These are phyloP conservation scores for Horisme vitalbata DNA, from an alignment of 2,888 invertebrate genomes.

Conservation along the genomic window DNA sequence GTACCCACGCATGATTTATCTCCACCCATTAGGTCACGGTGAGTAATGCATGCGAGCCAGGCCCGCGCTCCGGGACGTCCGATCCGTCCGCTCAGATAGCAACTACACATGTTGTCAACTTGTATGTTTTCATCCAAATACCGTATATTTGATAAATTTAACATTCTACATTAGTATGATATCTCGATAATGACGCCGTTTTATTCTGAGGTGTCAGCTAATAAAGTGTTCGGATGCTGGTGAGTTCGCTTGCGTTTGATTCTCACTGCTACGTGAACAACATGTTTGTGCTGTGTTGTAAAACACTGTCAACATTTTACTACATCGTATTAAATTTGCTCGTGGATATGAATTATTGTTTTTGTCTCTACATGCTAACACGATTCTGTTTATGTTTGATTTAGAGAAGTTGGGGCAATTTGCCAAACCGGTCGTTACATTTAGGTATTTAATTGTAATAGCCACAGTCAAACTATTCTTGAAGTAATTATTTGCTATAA, in stretches of 20 bases:
- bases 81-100: slow-evolving; percentile 75
- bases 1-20: slow-evolving; percentile 71
- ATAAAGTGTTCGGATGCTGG: slow-evolving; percentile 53
- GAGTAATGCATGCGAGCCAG: slow-evolving; percentile 69
- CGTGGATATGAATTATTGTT: slow-evolving; percentile 29
- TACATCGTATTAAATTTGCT: slow-evolving; percentile 34
- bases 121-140: slow-evolving; percentile 81
- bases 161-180: slow-evolving; percentile 73
- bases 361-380: slow-evolving; percentile 22
- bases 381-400: neutral
- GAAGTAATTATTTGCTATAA: too few species aligned
- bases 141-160: slow-evolving; percentile 73
- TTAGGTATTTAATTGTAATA: too few species aligned
- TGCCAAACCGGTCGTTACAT: too few species aligned
- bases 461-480: too few species aligned
- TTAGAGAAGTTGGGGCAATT: slow-evolving; percentile 5
- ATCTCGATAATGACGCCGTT: slow-evolving; percentile 69
- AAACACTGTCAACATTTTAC: slow-evolving; percentile 40
- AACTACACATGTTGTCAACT: slow-evolving; percentile 80
- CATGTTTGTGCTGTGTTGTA: slow-evolving; percentile 38
- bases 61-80: slow-evolving; percentile 70
- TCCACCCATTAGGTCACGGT: slow-evolving; percentile 78
- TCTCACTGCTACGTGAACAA: slow-evolving; percentile 37
- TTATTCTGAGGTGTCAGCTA: slow-evolving; percentile 66
- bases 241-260: slow-evolving; percentile 32